Percentiles rank a stretch among this genome's conserved stretches.
These are phyloP conservation scores for Anthoscopus minutus DNA, from an alignment of 2,113 vertebrate genomes.

Conservation along the genomic window DNA sequence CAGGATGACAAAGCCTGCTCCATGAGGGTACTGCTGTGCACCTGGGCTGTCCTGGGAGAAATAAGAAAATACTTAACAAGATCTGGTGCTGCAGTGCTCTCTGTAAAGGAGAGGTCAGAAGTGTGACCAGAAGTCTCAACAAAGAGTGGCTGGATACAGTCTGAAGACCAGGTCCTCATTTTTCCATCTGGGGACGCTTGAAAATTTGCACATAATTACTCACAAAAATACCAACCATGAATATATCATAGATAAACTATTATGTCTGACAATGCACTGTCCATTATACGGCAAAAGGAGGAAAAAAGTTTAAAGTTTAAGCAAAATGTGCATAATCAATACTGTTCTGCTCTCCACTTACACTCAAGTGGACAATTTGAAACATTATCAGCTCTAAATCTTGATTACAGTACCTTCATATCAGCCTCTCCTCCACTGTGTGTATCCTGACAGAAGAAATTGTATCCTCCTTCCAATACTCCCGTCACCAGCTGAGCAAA, in stretches of 20 bases:
- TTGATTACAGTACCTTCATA: slow-evolving; percentile 75
- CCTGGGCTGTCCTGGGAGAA: not conserved
- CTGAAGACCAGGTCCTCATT: not conserved
- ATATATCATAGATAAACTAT: not conserved
- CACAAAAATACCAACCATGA: not conserved
- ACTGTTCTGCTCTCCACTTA: not conserved
- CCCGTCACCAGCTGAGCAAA: slow-evolving; percentile 78
- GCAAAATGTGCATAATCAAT: not conserved
- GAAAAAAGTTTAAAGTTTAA: not conserved
- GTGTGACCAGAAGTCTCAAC: not conserved
- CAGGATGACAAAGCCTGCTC: not conserved
- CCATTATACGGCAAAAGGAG: not conserved
- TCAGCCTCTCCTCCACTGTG: slow-evolving; percentile 83
- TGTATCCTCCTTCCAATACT: slow-evolving; percentile 85
- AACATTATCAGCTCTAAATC: not conserved
- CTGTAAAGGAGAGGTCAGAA: not conserved
- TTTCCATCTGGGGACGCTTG: not conserved
- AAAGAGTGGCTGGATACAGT: not conserved
- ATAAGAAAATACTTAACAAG: not conserved
- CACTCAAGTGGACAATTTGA: not conserved
- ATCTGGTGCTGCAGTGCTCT: not conserved
- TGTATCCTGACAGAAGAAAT: slow-evolving; percentile 92
- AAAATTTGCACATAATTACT: not conserved
- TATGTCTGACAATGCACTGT: not conserved
- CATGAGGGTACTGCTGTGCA: not conserved